These are phyloP conservation scores for Mormyrops boulengeri DNA, from an alignment of 2,797 vertebrate species.

Conservation along the genomic window DNA sequence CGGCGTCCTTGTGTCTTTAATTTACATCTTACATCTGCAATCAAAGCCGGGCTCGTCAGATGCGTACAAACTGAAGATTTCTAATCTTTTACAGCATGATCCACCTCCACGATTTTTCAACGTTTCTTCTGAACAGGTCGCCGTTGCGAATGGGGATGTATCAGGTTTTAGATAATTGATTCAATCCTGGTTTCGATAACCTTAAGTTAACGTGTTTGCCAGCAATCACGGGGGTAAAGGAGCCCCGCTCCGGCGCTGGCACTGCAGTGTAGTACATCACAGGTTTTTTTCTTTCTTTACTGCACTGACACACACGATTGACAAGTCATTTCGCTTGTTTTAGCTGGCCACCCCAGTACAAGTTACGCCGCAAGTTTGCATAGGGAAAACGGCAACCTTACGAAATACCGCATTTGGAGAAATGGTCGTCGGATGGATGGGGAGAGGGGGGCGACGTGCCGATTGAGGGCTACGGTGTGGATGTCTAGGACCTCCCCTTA, in stretches of 20 bases:
- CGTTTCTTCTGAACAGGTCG: neutral
- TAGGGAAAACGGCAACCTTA: neutral
- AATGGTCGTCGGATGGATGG: neutral
- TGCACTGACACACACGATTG: constrained; percentile 53
- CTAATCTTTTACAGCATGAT: neutral
- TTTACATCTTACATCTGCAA: constrained; percentile 16
- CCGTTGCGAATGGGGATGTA: neutral
- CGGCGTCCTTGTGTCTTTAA: constrained; percentile 7
- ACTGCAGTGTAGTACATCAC: constrained; percentile 74
- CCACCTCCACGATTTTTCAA: neutral
- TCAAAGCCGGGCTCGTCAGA: neutral
- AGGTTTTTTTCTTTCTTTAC: constrained; percentile 30
- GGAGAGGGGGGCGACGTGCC: neutral
- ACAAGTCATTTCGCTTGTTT: constrained; percentile 32
- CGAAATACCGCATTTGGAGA: constrained; percentile 14
- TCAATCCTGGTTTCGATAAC: neutral
- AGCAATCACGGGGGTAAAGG: neutral
- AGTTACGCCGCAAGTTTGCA: neutral
- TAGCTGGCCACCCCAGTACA: neutral
- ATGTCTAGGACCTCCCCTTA: constrained; percentile 20
- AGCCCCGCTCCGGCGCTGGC: constrained; percentile 37
- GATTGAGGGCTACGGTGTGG: neutral
- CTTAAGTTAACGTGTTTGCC: constrained; percentile 16
- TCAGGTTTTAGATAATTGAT: neutral
- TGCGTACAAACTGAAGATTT: constrained; percentile 15